These are phyloP conservation scores for Alentia gelatinosa DNA, from an alignment of 2,888 invertebrate genomes.

Conservation along the genomic window DNA sequence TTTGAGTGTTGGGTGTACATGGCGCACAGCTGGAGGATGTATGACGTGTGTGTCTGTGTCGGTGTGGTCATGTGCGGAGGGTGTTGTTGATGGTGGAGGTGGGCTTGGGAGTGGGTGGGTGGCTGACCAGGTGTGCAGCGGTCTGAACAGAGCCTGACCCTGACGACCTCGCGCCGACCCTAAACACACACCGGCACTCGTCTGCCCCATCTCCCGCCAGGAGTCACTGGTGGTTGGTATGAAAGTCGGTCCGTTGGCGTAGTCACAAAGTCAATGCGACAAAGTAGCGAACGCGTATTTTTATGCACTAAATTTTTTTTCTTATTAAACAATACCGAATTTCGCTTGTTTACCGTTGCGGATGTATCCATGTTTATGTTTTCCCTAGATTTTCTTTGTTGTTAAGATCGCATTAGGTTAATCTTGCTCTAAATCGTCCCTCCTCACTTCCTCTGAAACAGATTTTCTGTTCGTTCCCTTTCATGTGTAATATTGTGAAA, in stretches of 20 bases:
- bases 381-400: no score
- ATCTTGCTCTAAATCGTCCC: no score
- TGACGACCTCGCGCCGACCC: background rate
- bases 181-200: slow-evolving; percentile 3
- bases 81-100: background rate
- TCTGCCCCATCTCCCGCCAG: background rate
- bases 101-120: background rate
- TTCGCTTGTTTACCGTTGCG: no score
- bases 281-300: background rate
- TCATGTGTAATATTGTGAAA: no score
- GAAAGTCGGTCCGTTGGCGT: background rate
- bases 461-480: no score
- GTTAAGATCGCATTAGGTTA: no score
- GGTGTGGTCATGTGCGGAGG: background rate
- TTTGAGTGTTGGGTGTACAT: no score
- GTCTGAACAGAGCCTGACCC: background rate
- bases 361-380: no score
- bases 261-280: background rate
- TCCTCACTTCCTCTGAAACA: no score
- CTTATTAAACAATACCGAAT: no score
- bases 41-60: background rate
- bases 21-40: no score
- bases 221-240: background rate
- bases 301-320: background rate
- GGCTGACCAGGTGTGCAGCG: background rate